These are phyloP conservation scores for Podotricha telesiphe DNA, from an alignment of 2,888 invertebrate genomes.

Conservation along the genomic window DNA sequence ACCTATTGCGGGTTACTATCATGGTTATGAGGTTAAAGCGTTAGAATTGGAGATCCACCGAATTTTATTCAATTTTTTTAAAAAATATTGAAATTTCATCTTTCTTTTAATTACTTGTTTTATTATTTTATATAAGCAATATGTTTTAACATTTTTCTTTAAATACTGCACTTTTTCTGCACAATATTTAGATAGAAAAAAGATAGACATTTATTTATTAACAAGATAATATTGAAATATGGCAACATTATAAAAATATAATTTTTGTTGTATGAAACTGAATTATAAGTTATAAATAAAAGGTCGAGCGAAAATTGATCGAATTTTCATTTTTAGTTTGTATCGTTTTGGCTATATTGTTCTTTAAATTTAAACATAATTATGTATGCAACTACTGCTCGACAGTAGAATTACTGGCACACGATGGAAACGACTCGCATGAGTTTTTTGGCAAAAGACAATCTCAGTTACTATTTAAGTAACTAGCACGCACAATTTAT, in stretches of 20 bases:
- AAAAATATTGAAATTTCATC: too few species aligned
- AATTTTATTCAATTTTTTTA: slow-evolving; percentile 2
- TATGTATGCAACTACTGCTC: slow-evolving; percentile 3
- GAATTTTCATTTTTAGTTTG: neutral
- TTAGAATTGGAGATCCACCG: slow-evolving; percentile 2
- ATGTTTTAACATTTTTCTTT: too few species aligned
- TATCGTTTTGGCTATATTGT: slow-evolving; percentile 1
- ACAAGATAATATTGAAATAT: too few species aligned
- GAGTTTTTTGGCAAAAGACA: neutral
- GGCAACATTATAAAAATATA: too few species aligned
- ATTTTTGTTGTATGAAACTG: neutral
- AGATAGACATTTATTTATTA: too few species aligned
- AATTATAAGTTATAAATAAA: neutral
- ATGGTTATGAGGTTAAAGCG: slow-evolving; percentile 18
- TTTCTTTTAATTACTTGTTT: too few species aligned
- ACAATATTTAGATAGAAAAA: too few species aligned
- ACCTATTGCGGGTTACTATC: slow-evolving; percentile 15
- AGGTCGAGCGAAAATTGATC: neutral
- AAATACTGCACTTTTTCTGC: too few species aligned
- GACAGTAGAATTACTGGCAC: neutral
- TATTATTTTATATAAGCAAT: too few species aligned
- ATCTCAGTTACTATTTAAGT: neutral
- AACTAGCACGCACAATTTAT: neutral
- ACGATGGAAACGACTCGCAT: neutral
- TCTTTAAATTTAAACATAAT: slow-evolving; percentile 1